These are phyloP conservation scores for Agonum fuliginosum DNA, from an alignment of 2,888 invertebrate genomes.

Conservation along the genomic window DNA sequence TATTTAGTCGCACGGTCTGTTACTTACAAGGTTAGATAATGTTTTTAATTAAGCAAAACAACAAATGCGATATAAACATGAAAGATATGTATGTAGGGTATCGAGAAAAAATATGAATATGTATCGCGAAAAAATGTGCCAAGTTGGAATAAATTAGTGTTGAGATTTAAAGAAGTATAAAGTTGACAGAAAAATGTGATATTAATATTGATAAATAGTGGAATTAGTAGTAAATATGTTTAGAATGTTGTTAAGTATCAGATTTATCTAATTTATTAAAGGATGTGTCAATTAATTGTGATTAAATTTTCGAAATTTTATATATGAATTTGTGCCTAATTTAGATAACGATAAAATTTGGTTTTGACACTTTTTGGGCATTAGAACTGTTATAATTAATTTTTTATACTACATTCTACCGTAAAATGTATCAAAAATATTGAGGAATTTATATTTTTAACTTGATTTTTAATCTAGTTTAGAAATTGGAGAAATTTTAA, in stretches of 20 bases:
- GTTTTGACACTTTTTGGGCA: neutral
- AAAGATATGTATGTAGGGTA: neutral
- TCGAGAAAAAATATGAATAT: neutral
- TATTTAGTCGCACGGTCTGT: neutral
- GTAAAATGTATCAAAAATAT: neutral
- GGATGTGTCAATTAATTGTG: constrained; percentile 25
- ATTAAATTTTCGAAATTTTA: constrained; percentile 20
- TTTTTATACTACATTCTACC: neutral
- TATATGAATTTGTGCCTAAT: neutral
- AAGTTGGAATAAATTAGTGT: too few relatives aligned
- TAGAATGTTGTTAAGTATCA: constrained; percentile 1
- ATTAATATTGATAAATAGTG: neutral
- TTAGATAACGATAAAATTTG: neutral
- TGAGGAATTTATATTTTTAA: too few relatives aligned
- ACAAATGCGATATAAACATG: neutral
- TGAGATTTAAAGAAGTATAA: neutral
- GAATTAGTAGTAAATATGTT: neutral
- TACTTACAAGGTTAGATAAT: neutral
- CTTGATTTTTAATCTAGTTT: too few relatives aligned
- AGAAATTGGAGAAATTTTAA: too few relatives aligned
- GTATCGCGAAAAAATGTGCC: neutral
- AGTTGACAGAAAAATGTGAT: neutral
- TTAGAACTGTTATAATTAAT: neutral
- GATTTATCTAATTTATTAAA: constrained; percentile 21
- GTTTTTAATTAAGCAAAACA: neutral